These are phyloP conservation scores for Dryobates pubescens DNA, from an alignment of 2,797 vertebrate genomes.

Conservation along the genomic window DNA sequence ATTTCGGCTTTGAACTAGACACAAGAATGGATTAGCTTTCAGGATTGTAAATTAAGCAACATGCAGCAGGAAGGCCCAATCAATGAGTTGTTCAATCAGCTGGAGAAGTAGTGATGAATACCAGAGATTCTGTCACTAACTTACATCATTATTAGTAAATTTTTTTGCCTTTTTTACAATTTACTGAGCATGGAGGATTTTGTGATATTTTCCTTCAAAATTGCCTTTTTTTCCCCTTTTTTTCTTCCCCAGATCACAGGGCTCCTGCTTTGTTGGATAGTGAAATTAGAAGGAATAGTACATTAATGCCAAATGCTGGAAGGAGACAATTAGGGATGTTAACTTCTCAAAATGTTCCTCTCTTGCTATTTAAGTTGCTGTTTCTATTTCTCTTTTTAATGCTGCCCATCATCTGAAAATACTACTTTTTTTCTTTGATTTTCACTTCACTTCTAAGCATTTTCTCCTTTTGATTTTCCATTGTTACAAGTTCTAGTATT, in stretches of 20 bases:
- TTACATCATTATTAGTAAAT: neutral
- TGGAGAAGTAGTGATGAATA: neutral
- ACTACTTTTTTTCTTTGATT: neutral
- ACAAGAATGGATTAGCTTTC: slow-evolving; percentile 19
- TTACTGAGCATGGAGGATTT: neutral
- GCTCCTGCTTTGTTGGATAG: neutral
- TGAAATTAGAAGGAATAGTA: neutral
- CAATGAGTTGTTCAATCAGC: slow-evolving; percentile 11
- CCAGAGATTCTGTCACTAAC: neutral
- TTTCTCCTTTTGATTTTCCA: too few relatives aligned
- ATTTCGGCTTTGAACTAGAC: neutral
- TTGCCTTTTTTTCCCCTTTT: fast-evolving
- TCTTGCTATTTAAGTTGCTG: neutral
- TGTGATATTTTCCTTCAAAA: neutral
- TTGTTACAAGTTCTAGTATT: too few relatives aligned
- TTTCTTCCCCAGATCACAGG: neutral
- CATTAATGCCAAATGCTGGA: neutral
- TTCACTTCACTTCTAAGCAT: neutral
- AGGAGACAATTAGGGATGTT: neutral
- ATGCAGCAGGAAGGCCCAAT: slow-evolving; percentile 1
- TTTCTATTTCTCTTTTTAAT: neutral
- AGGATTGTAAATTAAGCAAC: slow-evolving; percentile 34
- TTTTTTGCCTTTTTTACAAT: neutral
- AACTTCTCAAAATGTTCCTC: neutral
- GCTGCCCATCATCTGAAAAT: neutral